phyloP scores from a whole-genome alignment of 2,113 vertebrate genomes.

The Pitta sordida region DNA sequence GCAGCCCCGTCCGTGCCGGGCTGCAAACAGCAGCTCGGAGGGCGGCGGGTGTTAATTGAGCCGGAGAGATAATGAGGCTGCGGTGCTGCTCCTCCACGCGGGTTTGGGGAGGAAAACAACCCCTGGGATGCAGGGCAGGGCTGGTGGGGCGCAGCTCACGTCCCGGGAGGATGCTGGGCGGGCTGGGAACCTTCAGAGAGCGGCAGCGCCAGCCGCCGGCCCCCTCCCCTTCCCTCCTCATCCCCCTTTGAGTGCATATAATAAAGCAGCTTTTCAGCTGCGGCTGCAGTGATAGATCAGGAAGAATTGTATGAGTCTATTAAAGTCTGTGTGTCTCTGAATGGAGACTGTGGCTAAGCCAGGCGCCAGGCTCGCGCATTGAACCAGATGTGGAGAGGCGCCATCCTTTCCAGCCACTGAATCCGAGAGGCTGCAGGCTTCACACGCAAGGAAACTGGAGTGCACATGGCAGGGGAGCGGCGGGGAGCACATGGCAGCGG shows the following conservation, averaged over 20 bases:
- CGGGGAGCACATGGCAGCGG: conserved; percentile 42
- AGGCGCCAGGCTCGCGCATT: conserved; percentile 79
- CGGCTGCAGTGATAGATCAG: conserved; percentile 60
- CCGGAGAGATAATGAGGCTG: not conserved
- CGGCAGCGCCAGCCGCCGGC: not conserved
- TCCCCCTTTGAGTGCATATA: conserved; percentile 23
- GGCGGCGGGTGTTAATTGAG: not conserved
- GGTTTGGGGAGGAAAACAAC: not conserved
- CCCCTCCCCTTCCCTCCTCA: conserved; percentile 40
- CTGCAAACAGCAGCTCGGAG: not conserved
- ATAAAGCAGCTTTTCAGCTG: conserved; percentile 64
- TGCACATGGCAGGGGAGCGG: conserved; percentile 71
- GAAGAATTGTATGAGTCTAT: conserved; percentile 69
- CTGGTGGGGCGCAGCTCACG: not conserved
- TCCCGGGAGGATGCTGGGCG: not conserved
- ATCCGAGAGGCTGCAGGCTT: conserved; percentile 62
- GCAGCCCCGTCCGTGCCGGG: not conserved
- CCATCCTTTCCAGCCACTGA: conserved; percentile 73
- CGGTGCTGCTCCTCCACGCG: not conserved
- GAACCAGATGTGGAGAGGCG: conserved; percentile 85
- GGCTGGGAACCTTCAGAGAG: not conserved
- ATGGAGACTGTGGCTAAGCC: conserved; percentile 79
- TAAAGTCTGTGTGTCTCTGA: conserved; percentile 74
- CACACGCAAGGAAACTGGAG: conserved; percentile 79
- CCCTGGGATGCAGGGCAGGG: not conserved